Evolutionary conservation across 2,113 vertebrate species (phyloP).

Genomic region (Ceyx cyanopectus): DNA sequence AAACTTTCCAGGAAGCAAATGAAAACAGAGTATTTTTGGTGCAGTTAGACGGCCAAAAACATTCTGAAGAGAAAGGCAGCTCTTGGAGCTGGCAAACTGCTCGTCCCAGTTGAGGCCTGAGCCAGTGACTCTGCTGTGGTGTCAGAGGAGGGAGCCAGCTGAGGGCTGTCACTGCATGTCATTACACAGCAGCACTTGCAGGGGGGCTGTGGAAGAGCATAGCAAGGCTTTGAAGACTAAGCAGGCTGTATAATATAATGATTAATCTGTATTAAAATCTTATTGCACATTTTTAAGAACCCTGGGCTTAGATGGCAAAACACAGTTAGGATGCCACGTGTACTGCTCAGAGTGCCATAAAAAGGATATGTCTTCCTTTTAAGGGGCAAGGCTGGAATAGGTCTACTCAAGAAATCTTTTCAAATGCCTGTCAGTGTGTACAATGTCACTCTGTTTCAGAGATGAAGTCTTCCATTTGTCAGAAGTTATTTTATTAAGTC

Average conservation of each 20-base stretch:
- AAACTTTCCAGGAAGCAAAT: conserved; percentile 28
- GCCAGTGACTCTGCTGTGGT: not conserved
- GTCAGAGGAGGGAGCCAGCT: not conserved
- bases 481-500: not conserved
- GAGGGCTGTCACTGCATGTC: not conserved
- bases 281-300: not conserved
- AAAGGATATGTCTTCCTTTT: not conserved
- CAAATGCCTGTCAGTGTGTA: not conserved
- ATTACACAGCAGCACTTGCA: not conserved
- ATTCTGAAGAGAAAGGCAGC: not conserved
- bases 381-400: not conserved
- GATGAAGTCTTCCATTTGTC: not conserved
- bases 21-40: not conserved
- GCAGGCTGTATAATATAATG: conserved; percentile 19
- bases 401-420: not conserved
- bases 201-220: conserved; percentile 19
- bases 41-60: not conserved
- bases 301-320: not conserved
- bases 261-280: conserved; percentile 25
- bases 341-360: not conserved
- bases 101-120: not conserved
- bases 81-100: conserved; percentile 28
- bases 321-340: not conserved
- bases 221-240: conserved; percentile 13
- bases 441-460: not conserved